Base-by-base conservation (phyloP, 1,140 invertebrate genomes). In the Maconellicoccus hirsutus region DNA sequence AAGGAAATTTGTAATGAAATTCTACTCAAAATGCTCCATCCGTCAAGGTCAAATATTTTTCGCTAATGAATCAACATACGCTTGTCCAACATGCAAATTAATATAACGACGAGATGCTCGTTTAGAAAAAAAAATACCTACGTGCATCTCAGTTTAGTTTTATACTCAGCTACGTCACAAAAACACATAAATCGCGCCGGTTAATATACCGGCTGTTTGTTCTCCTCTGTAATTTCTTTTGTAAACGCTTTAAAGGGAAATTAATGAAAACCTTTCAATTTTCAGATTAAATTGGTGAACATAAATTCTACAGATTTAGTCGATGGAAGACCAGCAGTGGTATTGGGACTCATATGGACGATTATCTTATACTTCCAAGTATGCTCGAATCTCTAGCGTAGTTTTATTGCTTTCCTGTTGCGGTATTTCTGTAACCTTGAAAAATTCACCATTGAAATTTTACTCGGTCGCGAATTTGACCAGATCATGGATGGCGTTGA, bases 311-410 rank as follows among this genome's bases (percentile, higher is more conserved):
- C 94, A 42, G 97, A 98, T 83, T 85, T 99, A 77, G 96, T 98
- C 70, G 96, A 99, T 82, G 97, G 97, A 76, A 87, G 96, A 83
- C 95, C 96, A 69, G 89, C 94, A 71, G 96, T 98, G 78, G 94
- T 98, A 63, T 84, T 99, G 72, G 97, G 96, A 71, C 86, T 99
- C 23, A 95, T 98, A 77, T 99, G 97, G 97, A 98, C 96, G 76
- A 96, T 99, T 78, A 99, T 99, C 81, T 84, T 99, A 61, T 97
- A 98, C 83, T 98, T 99, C 90, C 96, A 99, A 89, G 96, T 98
- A 85, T 82, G 79, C n/a, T 76, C 25, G 22, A 22, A 66, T 23
- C 21, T 4, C 10, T 66, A 14, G 10, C 10, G 29, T 14, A 52
- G n/a, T 52, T 52, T 52, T 52, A 52, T 52, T 52, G n/a, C 42